phyloP scores from a whole-genome alignment of 2,888 invertebrate genomes.

The Drosophila mimetica region DNA sequence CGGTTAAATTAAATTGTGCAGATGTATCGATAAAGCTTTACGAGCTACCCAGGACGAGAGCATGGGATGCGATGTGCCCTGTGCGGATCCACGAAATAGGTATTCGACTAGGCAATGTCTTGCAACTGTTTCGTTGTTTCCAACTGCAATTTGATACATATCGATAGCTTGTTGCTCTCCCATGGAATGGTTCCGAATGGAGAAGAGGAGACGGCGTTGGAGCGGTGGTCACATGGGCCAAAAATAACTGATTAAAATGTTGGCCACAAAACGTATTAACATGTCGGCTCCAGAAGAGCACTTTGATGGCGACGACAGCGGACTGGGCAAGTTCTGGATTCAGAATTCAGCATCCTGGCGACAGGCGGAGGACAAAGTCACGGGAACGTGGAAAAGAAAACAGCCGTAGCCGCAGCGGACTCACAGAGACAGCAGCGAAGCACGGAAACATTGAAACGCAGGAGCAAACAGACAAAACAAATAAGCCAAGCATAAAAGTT shows the following conservation, averaged over 20 bases:
- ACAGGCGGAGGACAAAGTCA: slow-evolving; percentile 36
- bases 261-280: slow-evolving; percentile 76
- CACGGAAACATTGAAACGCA: slow-evolving; percentile 19
- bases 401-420: slow-evolving; percentile 46
- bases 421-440: slow-evolving; percentile 34
- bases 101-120: not conserved
- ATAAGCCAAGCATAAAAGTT: slow-evolving; percentile 79
- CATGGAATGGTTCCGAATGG: no score
- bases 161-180: not conserved
- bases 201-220: no score
- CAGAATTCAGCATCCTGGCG: not conserved
- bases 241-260: slow-evolving; percentile 66
- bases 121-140: not conserved
- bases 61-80: not conserved
- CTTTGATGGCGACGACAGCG: slow-evolving; percentile 30
- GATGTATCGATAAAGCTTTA: slow-evolving; percentile 71
- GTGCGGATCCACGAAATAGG: not conserved
- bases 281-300: slow-evolving; percentile 63
- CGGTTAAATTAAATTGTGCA: slow-evolving; percentile 77
- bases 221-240: not conserved
- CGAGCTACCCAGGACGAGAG: slow-evolving; percentile 1
- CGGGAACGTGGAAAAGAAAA: slow-evolving; percentile 61
- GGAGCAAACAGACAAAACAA: slow-evolving; percentile 70
- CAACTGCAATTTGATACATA: slow-evolving; percentile 14
- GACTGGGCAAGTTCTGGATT: not conserved